phyloP scores from a whole-genome alignment of 2,113 vertebrate genomes.

The Crotalus tigris region DNA sequence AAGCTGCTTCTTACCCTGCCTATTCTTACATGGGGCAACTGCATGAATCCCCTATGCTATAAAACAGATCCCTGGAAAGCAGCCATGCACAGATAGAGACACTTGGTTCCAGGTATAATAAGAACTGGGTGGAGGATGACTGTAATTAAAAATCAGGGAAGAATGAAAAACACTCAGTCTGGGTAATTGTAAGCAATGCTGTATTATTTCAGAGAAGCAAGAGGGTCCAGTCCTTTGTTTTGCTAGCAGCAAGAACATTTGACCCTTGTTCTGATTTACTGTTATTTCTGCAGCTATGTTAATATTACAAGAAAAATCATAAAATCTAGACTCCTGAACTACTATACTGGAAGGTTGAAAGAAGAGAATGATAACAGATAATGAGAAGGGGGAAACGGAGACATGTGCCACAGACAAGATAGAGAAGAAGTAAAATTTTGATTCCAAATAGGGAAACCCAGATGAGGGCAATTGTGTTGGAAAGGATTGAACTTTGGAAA shows the following conservation, averaged over 20 bases:
- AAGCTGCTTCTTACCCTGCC: background rate
- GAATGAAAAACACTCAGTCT: background rate
- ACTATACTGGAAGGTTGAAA: background rate
- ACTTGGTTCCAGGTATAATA: background rate
- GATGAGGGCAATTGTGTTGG: background rate
- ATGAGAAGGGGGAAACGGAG: background rate
- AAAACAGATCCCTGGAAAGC: background rate
- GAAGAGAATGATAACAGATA: background rate
- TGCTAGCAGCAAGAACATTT: background rate
- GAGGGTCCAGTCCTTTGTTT: background rate
- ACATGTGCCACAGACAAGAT: background rate
- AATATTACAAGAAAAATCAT: background rate
- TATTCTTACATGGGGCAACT: background rate
- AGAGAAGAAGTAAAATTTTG: background rate
- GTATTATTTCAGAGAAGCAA: background rate
- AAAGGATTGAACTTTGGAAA: background rate
- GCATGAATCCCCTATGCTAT: background rate
- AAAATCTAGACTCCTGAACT: background rate
- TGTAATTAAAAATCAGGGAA: background rate
- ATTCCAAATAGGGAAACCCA: background rate
- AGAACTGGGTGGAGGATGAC: background rate
- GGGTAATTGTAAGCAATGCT: background rate
- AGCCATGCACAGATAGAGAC: background rate
- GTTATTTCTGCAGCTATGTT: background rate
- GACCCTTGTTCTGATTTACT: background rate